phyloP scores from a whole-genome alignment of 2,113 vertebrate species.

The Aix galericulata region DNA sequence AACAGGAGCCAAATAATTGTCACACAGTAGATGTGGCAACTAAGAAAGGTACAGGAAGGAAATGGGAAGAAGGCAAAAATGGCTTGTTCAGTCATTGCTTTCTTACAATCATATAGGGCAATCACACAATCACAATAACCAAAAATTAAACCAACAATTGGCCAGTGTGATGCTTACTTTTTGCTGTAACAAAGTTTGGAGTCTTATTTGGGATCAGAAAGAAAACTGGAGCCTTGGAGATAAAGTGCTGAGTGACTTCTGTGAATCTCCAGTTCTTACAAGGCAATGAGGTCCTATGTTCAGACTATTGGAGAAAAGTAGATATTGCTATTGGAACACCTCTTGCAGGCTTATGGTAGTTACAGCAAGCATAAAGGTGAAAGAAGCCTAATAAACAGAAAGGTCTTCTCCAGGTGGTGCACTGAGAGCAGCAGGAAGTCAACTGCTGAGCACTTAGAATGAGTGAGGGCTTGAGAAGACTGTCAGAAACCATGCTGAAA shows the following conservation, averaged over 20 bases:
- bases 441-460: rapidly evolving
- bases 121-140: background rate
- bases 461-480: background rate
- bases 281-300: background rate
- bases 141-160: background rate
- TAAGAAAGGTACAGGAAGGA: background rate
- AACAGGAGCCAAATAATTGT: background rate
- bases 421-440: background rate
- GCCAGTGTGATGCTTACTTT: background rate
- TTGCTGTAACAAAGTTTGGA: background rate
- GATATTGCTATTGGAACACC: background rate
- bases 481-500: background rate
- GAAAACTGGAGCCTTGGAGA: background rate
- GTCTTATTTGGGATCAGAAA: background rate
- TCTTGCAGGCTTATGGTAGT: background rate
- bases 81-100: background rate
- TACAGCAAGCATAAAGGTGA: background rate
- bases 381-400: background rate
- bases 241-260: background rate
- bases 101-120: background rate
- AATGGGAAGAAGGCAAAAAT: background rate
- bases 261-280: background rate
- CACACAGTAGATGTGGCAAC: background rate
- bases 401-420: background rate
- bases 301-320: background rate